A percentile compares a stretch with the other conserved stretches of the same genome.
These are phyloP conservation scores for Blera fallax DNA, from an alignment of 2,888 invertebrate genomes.

Conservation along the genomic window DNA sequence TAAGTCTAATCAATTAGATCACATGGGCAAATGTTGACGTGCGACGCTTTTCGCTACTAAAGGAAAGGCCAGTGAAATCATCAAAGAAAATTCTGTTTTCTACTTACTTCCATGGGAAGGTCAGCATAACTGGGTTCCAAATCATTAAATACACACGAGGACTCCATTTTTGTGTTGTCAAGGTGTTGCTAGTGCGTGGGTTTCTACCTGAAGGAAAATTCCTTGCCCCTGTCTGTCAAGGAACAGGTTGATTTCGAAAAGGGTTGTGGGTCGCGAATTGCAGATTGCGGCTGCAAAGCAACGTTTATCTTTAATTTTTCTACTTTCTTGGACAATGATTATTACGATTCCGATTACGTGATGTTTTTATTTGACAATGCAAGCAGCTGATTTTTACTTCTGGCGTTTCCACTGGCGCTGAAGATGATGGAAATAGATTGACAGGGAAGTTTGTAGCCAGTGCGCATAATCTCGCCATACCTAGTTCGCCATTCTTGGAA, in stretches of 20 bases:
- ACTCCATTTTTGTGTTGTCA: conserved; percentile 54
- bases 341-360: conserved; percentile 60
- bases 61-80: background rate
- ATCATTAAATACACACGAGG: conserved; percentile 70
- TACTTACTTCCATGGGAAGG: conserved; percentile 80
- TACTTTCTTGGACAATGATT: background rate
- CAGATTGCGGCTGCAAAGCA: background rate
- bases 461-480: conserved; percentile 46
- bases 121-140: conserved; percentile 77
- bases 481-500: conserved; percentile 1
- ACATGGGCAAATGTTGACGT: conserved; percentile 16
- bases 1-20: conserved; percentile 33
- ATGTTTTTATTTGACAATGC: conserved; percentile 62
- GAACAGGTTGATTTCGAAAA: background rate
- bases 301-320: background rate
- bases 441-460: background rate
- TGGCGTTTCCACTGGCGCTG: conserved; percentile 29
- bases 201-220: background rate
- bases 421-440: conserved; percentile 25
- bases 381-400: conserved; percentile 66
- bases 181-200: conserved; percentile 39
- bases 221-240: background rate
- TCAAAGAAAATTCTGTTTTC: background rate
- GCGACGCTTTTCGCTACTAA: background rate
- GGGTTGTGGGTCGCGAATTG: background rate